These are phyloP conservation scores for Dinocampus coccinellae DNA, from an alignment of 2,888 invertebrate species.

Conservation along the genomic window DNA sequence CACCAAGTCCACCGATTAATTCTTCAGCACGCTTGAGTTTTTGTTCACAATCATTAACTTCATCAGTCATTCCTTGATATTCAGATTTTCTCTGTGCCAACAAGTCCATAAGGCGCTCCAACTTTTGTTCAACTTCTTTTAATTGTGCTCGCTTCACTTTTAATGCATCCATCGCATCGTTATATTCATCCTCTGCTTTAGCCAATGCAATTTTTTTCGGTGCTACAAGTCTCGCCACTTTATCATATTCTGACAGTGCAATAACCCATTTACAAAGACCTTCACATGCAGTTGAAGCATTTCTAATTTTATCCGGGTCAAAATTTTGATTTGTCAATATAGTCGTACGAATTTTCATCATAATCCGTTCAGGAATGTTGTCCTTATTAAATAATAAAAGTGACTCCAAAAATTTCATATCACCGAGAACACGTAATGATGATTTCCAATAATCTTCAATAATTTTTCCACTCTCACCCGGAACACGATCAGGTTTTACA, in stretches of 20 bases:
- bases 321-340: constrained; percentile 89
- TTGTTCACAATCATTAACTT: constrained; percentile 88
- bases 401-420: constrained; percentile 91
- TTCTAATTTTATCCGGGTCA: constrained; percentile 90
- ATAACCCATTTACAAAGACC: constrained; percentile 95
- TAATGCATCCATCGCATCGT: constrained; percentile 81
- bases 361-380: constrained; percentile 86
- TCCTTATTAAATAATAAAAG: constrained; percentile 93
- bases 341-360: constrained; percentile 85
- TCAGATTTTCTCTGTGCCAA: constrained; percentile 77
- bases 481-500: constrained; percentile 89
- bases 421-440: constrained; percentile 88
- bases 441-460: constrained; percentile 95
- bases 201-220: constrained; percentile 93
- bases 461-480: constrained; percentile 83
- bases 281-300: constrained; percentile 91
- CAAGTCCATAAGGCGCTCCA: constrained; percentile 80
- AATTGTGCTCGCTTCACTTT: constrained; percentile 84
- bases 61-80: constrained; percentile 82
- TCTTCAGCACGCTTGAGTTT: constrained; percentile 92
- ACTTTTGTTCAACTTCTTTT: constrained; percentile 76
- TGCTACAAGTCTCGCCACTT: constrained; percentile 90
- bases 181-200: constrained; percentile 86
- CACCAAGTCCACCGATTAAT: constrained; percentile 91
- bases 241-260: constrained; percentile 94